Conservation (phyloP, 2,797 vertebrate genomes). For the Danio choprae region DNA sequence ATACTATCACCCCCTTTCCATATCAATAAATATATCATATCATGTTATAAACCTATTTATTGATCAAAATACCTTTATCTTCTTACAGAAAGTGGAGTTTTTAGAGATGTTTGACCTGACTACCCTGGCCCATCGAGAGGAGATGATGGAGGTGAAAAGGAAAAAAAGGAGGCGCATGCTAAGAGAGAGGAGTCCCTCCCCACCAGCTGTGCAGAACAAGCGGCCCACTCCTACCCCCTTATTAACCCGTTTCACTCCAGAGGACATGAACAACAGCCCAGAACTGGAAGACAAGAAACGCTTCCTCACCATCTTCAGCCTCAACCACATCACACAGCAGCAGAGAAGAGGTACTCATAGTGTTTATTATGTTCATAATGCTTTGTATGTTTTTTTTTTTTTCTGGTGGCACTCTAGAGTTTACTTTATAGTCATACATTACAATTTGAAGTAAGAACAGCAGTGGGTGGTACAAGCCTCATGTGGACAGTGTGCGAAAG, state of each 20-base stretch:
- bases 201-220: constrained; percentile 83
- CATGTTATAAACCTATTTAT: not conserved
- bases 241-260: constrained; percentile 92
- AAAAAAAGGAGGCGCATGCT: constrained; percentile 93
- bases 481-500: not conserved
- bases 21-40: too few relatives aligned
- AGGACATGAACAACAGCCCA: constrained; percentile 94
- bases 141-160: constrained; percentile 90
- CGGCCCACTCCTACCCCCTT: constrained; percentile 83
- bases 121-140: constrained; percentile 88
- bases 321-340: constrained; percentile 91
- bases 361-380: constrained; percentile 11
- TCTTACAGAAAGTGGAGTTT: constrained; percentile 91
- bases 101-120: constrained; percentile 90
- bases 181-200: constrained; percentile 92
- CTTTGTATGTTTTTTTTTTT: not conserved
- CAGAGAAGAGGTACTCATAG: constrained; percentile 87
- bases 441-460: not conserved
- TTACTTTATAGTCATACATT: not conserved
- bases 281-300: constrained; percentile 96
- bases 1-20: too few relatives aligned
- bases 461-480: not conserved
- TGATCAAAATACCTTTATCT: not conserved
- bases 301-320: constrained; percentile 95
- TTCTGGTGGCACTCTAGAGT: not conserved